Percentiles rank a stretch among this genome's conserved stretches.
Conservation (phyloP, 2,888 invertebrate genomes). For the Drosophila meridionalis region DNA sequence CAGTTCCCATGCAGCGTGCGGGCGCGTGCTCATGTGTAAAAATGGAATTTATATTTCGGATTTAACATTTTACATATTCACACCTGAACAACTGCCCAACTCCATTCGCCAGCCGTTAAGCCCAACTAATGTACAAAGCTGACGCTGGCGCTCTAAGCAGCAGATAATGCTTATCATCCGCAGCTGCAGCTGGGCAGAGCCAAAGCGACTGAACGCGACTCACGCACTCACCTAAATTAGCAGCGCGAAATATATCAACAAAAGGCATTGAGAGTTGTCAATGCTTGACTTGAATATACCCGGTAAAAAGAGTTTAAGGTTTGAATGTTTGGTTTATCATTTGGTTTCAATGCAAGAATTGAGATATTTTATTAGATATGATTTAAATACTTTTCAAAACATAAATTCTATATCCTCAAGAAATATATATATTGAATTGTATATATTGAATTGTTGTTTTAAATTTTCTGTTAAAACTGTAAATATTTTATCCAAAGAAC, state of each 20-base stretch:
- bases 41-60: constrained; percentile 63
- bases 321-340: neutral
- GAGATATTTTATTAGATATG: too few species aligned
- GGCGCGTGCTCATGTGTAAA: constrained; percentile 59
- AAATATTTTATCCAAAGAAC: neutral
- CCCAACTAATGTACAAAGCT: constrained; percentile 41
- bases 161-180: constrained; percentile 47
- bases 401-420: neutral
- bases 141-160: constrained; percentile 36
- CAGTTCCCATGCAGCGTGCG: constrained; percentile 25
- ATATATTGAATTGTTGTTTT: too few species aligned
- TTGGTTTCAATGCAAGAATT: neutral
- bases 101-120: neutral
- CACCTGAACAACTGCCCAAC: constrained; percentile 23
- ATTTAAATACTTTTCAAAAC: neutral
- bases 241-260: neutral
- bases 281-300: neutral
- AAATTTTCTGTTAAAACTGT: too few species aligned
- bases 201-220: constrained; percentile 3
- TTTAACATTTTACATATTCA: constrained; percentile 59
- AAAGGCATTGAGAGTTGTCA: neutral
- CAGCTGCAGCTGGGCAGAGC: constrained; percentile 10
- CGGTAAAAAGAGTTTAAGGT: neutral
- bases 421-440: too few species aligned
- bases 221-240: constrained; percentile 40